phyloP scores from a whole-genome alignment of 1,140 invertebrate genomes.

The Drosophila lowei region DNA sequence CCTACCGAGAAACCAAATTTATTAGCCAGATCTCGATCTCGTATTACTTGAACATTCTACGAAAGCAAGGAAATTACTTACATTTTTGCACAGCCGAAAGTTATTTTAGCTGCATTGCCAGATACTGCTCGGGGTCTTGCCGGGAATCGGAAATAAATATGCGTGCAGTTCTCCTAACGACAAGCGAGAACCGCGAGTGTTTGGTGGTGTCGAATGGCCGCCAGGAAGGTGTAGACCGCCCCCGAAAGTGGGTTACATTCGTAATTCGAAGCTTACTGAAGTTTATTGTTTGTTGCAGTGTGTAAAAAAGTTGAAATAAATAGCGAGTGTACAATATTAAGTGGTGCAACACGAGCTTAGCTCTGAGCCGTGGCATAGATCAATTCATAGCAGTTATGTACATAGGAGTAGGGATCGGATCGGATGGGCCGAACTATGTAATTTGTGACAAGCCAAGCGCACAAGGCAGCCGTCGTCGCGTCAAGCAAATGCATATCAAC shows the following conservation, averaged over 20 bases:
- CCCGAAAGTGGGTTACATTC: constrained; percentile 61
- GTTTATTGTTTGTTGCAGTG: constrained; percentile 68
- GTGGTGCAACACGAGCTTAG: constrained; percentile 46
- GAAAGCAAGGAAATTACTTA: constrained; percentile 52
- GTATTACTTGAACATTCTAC: constrained; percentile 28
- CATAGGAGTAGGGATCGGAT: constrained; percentile 29
- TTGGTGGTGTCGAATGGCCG: constrained; percentile 26
- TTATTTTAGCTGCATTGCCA: constrained; percentile 71
- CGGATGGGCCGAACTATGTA: constrained; percentile 14
- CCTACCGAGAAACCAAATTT: constrained; percentile 22
- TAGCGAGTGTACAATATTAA: constrained; percentile 57
- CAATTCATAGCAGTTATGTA: constrained; percentile 58
- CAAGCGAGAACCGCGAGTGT: background rate
- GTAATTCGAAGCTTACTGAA: constrained; percentile 44
- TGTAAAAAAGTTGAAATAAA: constrained; percentile 66
- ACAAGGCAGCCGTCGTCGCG: constrained; percentile 17
- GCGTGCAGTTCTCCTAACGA: constrained; percentile 35
- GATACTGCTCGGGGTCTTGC: constrained; percentile 11
- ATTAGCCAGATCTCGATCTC: constrained; percentile 26
- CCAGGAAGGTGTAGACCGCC: constrained; percentile 27
- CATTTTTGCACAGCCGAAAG: constrained; percentile 54
- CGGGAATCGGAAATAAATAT: constrained; percentile 55
- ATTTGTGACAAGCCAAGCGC: constrained; percentile 5
- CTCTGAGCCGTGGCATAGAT: constrained; percentile 40
- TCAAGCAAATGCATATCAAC: constrained; percentile 21